Conservation (phyloP, 2,113 vertebrate genomes). For the Sakesphorus luctuosus region DNA sequence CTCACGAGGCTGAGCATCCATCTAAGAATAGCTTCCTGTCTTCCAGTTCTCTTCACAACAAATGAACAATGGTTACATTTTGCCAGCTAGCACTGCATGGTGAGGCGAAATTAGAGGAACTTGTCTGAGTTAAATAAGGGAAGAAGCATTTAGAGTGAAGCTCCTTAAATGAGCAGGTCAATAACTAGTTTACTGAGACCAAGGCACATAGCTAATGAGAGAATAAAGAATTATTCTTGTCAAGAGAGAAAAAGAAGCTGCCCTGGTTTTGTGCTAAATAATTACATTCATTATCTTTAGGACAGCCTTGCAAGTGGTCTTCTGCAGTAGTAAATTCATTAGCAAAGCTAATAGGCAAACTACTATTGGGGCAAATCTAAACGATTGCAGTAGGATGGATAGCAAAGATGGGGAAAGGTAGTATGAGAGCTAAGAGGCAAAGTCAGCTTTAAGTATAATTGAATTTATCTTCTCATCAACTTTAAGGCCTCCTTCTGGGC, state of each 20-base stretch:
- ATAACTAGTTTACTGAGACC: constrained; percentile 82
- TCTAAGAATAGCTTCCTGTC: constrained; percentile 75
- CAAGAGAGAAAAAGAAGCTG: constrained; percentile 76
- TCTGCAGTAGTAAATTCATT: constrained; percentile 81
- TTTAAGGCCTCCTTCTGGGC: constrained; percentile 63
- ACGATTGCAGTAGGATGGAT: constrained; percentile 64
- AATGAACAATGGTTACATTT: constrained; percentile 77
- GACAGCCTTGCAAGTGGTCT: constrained; percentile 77
- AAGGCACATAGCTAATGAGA: constrained; percentile 79
- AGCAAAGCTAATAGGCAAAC: constrained; percentile 78
- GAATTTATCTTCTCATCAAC: constrained; percentile 67
- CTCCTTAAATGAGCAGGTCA: constrained; percentile 80
- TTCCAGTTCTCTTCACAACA: constrained; percentile 72
- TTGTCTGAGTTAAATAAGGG: constrained; percentile 80
- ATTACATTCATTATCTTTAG: constrained; percentile 81
- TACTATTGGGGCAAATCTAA: constrained; percentile 75
- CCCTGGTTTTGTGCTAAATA: constrained; percentile 79
- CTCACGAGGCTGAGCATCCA: constrained; percentile 74
- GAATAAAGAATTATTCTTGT: constrained; percentile 83
- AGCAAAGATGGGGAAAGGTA: constrained; percentile 64
- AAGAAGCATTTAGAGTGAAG: constrained; percentile 76
- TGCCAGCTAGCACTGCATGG: constrained; percentile 51
- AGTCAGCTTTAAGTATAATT: constrained; percentile 62
- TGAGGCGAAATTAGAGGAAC: constrained; percentile 72
- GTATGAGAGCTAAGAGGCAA: constrained; percentile 58